Base-by-base conservation (phyloP, 2,113 vertebrate genomes). In the Nycticebus coucang region DNA sequence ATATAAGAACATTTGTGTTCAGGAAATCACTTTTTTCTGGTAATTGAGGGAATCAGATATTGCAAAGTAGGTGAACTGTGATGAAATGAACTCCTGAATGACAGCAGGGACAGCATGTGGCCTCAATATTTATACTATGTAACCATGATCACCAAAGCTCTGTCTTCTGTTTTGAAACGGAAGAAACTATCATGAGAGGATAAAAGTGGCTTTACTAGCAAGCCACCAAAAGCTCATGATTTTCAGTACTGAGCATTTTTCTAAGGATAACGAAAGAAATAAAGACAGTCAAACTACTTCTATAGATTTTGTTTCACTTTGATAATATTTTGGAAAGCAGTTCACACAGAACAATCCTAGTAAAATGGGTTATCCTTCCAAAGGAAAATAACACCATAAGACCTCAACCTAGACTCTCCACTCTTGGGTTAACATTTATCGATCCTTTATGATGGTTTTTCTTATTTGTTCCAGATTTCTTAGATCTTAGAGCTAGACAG, bases 41-140 rank as follows among this genome's bases (percentile, higher is more conserved):
- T 97, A 98, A 98, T 97, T 96, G 94, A 95, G 96, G 93, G 87
- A 97, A 98, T 98, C 97, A 97, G 80, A 87, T 92, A 72, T 89
- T 91, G 69, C 89, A 96, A 98, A 97, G 33, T 74, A 98, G 96
- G 95, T 95, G 95, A 97, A 71, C 82, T 92, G 79, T 95, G 95
- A 98, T 95, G 85, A 98, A 97, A 96, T 3, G 45, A 96, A 94
- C 84, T 97, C 85, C 94, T 94, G 96, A 95, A 62, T 95, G 91
- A 96, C 80, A 97, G 94, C 97, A 97, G 94, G 85, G 92, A 96
- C 59, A 96, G 50, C 68, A n/a, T 87, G 89, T 96, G 87, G 95
- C 96, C 92, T 95, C 93, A 89, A 35, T 97, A 96, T 97, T 98
- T 95, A 82, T 89, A 7, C 89, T 62, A 50, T 84, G 74, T 94